Evolutionary conservation across 2,113 vertebrate species (phyloP), one percentile per base, ranked within the genome.

Genomic region (Physeter macrocephalus): DNA sequence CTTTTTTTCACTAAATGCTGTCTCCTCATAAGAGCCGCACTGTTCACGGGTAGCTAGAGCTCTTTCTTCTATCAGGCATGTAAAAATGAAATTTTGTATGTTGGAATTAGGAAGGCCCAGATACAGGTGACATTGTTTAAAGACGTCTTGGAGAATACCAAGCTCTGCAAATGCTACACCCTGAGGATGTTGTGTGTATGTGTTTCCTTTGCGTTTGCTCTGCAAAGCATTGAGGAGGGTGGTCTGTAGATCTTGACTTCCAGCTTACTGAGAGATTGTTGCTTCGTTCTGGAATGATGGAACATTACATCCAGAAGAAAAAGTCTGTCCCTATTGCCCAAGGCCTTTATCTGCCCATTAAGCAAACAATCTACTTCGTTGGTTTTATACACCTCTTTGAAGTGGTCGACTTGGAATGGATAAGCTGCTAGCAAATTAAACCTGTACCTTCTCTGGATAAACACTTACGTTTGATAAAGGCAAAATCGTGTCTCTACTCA

Each of bases 321-420:
- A 90, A 93, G 36, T 29, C 64, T 92, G 34, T 39, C 46, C 34
- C 52, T 39, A 15, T 67, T 91, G 59, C 69, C 83, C 59, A 85
- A 77, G 36, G 34, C 49, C 49, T 85, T 94, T 94, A 90, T 59
- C 39, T 25, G 59, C 90, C 29, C 34, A 83, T 27, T 86, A 93
- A 94, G 17, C 85, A 90, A 95, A 92, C n/a, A 88, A 52, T 90
- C 71, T 90, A 46, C 46, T 71, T 74, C 41, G 21, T 57, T 62
- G 52, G 36, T 54, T 95, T 94, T 86, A 57, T 5, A 41, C 36
- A 20, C 27, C 54, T 95, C 69, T 97, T 96, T 95, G 93, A 95
- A 90, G 86, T 75, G 84, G 66, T 77, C 85, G 41, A 41, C 52
- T 31, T 57, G 88, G 94, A 88, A 83, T 67, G 88, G 54, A 52